These are phyloP conservation scores for Drosophila buzzatii DNA, from an alignment of 2,888 invertebrate genomes.

Conservation along the genomic window DNA sequence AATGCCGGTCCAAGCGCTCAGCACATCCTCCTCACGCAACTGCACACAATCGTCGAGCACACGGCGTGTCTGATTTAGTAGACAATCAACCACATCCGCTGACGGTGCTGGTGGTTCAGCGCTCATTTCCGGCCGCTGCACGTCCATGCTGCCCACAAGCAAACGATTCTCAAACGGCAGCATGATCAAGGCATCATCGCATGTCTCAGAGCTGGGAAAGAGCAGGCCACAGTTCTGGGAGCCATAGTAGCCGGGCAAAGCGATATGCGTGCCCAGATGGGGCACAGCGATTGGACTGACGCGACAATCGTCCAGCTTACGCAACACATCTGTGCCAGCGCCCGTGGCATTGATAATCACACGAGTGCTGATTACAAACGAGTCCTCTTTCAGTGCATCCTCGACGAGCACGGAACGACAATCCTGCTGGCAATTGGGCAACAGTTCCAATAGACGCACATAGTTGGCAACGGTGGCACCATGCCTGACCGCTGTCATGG, in stretches of 20 bases:
- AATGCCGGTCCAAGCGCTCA: conserved; percentile 98
- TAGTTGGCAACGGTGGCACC: conserved; percentile 98
- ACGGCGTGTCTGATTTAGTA: conserved; percentile 96
- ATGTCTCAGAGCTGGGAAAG: conserved; percentile 95
- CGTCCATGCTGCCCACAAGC: conserved; percentile 97
- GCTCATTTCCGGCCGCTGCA: conserved; percentile 91
- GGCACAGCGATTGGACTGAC: conserved; percentile 93
- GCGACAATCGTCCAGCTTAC: conserved; percentile 95
- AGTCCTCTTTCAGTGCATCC: conserved; percentile 91
- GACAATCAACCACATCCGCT: conserved; percentile 98
- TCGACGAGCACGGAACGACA: conserved; percentile 87
- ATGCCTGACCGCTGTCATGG: conserved; percentile 96
- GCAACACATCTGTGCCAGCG: conserved; percentile 95
- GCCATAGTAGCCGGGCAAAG: conserved; percentile 97
- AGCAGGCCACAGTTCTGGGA: conserved; percentile 98
- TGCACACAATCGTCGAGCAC: conserved; percentile 97
- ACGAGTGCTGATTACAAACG: conserved; percentile 94
- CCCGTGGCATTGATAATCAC: conserved; percentile 99
- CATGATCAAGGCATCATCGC: conserved; percentile 99
- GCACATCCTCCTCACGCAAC: conserved; percentile 97
- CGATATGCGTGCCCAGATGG: conserved; percentile 40
- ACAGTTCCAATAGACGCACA: conserved; percentile 90
- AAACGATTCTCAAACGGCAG: conserved; percentile 98
- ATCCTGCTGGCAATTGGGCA: conserved; percentile 85
- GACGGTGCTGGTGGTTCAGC: conserved; percentile 96